phyloP scores from a whole-genome alignment of 2,113 vertebrate species.

The Dromiciops gliroides region DNA sequence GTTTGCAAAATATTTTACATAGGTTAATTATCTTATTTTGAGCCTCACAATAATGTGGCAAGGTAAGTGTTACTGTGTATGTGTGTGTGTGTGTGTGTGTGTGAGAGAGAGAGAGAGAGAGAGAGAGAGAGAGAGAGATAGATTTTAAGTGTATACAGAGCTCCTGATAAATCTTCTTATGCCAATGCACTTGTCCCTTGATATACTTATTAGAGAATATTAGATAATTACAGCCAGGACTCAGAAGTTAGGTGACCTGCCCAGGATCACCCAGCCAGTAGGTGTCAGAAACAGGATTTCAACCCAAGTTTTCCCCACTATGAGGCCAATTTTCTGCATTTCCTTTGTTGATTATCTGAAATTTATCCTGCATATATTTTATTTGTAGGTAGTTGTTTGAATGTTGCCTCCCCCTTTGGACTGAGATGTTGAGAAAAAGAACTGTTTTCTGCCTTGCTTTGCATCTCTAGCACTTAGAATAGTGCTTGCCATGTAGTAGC shows the following conservation, averaged over 20 bases:
- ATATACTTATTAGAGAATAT: not conserved
- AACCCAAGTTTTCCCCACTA: not conserved
- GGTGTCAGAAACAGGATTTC: not conserved
- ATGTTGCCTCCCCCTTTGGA: not conserved
- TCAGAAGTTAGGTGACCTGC: not conserved
- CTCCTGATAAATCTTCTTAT: not conserved
- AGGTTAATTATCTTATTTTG: not conserved
- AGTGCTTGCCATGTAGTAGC: not conserved
- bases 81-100: too few relatives aligned
- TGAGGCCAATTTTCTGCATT: not conserved
- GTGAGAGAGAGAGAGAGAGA: too few relatives aligned
- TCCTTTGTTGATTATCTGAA: not conserved
- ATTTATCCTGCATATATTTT: not conserved
- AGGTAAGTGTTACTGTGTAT: not conserved
- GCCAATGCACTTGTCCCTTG: not conserved
- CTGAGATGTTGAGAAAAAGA: not conserved
- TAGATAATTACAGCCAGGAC: not conserved
- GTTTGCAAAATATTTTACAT: not conserved
- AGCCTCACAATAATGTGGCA: not conserved
- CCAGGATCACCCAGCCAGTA: not conserved
- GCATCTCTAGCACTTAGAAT: not conserved
- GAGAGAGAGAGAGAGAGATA: too few relatives aligned
- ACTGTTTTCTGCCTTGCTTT: not conserved
- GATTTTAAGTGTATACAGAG: too few relatives aligned
- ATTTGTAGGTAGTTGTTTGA: not conserved